Evolutionary conservation across 2,888 invertebrate genomes (phyloP).

Genomic region (Callyntrura guangdongensis): DNA sequence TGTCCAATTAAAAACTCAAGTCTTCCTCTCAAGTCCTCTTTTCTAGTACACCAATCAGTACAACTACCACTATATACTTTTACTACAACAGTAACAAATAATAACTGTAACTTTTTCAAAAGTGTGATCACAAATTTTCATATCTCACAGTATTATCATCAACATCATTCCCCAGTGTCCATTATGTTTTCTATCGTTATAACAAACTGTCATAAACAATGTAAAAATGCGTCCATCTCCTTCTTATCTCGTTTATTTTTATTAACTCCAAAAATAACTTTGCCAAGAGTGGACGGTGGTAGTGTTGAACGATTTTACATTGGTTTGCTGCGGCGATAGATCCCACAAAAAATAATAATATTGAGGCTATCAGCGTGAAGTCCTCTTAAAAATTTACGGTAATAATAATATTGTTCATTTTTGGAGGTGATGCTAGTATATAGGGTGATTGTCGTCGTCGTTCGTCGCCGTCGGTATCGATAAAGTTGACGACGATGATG

Average conservation of each 20-base stretch:
- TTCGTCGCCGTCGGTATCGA: constrained; percentile 35
- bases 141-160: neutral
- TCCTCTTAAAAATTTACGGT: constrained; percentile 41
- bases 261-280: constrained; percentile 59
- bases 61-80: neutral
- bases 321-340: constrained; percentile 2
- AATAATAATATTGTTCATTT: constrained; percentile 38
- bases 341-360: constrained; percentile 16
- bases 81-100: neutral
- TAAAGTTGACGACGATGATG: constrained; percentile 50
- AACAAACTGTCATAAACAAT: constrained; percentile 30
- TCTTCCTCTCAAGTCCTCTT: constrained; percentile 24
- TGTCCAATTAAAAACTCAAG: constrained; percentile 60
- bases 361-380: constrained; percentile 60
- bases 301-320: neutral
- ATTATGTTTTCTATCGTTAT: neutral
- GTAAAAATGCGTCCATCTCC: constrained; percentile 3
- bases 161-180: neutral
- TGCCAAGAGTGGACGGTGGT: neutral
- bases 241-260: constrained; percentile 26
- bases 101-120: neutral
- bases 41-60: neutral
- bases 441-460: constrained; percentile 6
- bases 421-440: neutral
- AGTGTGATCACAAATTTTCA: constrained; percentile 8